Percentiles rank a stretch among this genome's conserved stretches.
These are phyloP conservation scores for Ectobius pallidus DNA, from an alignment of 2,888 invertebrate species.

Conservation along the genomic window DNA sequence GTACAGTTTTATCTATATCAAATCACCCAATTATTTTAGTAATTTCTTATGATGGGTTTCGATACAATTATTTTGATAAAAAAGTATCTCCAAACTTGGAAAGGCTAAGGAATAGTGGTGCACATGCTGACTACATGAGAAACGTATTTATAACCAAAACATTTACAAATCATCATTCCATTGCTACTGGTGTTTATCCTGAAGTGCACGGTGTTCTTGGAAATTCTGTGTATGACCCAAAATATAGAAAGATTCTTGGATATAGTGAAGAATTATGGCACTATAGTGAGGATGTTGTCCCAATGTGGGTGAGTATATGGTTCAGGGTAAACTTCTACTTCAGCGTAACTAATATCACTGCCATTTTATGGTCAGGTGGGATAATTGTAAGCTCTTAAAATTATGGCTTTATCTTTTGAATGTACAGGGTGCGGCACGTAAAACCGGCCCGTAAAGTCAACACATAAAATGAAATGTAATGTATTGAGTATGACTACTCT, in stretches of 20 bases:
- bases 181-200: constrained; percentile 71
- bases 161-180: constrained; percentile 75
- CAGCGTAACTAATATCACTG: too few species aligned
- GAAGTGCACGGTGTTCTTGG: constrained; percentile 73
- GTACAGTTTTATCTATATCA: not conserved
- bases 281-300: constrained; percentile 60
- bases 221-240: constrained; percentile 64
- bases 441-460: too few species aligned
- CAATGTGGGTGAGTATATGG: constrained; percentile 62
- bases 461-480: too few species aligned
- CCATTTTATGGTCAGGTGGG: too few species aligned
- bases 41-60: constrained; percentile 74
- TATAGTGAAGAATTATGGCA: constrained; percentile 59
- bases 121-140: constrained; percentile 62
- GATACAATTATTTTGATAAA: constrained; percentile 68
- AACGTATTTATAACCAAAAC: constrained; percentile 74
- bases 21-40: constrained; percentile 61
- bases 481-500: too few species aligned
- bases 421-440: too few species aligned
- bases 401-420: too few species aligned
- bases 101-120: constrained; percentile 61
- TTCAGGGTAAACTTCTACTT: too few species aligned
- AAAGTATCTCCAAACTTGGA: constrained; percentile 64
- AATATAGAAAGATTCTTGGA: constrained; percentile 45
- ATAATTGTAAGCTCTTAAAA: too few species aligned